phyloP scores from a whole-genome alignment of 2,888 invertebrate genomes.

The Meiosimyza platycephala region DNA sequence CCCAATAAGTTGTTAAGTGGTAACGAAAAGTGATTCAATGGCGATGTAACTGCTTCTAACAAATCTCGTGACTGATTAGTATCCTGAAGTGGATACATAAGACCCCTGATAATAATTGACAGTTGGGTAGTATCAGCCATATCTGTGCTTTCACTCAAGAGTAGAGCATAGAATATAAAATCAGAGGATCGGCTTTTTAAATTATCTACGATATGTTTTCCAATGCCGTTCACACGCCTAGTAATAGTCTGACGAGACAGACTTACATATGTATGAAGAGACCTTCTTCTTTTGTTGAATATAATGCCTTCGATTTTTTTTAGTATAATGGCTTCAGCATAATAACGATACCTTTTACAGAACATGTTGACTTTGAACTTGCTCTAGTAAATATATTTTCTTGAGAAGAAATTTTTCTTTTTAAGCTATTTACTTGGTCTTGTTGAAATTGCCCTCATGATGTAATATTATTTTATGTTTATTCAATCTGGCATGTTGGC shows the following conservation, averaged over 20 bases:
- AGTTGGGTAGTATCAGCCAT: constrained; percentile 9
- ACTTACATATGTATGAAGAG: constrained; percentile 14
- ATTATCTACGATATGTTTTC: neutral
- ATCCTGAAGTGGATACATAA: too few relatives aligned
- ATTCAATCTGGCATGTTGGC: too few relatives aligned
- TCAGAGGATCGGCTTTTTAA: constrained; percentile 12
- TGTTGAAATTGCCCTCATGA: too few relatives aligned
- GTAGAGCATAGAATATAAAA: constrained; percentile 26
- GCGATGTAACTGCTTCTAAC: too few relatives aligned
- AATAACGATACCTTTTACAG: constrained; percentile 18
- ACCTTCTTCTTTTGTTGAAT: constrained; percentile 15
- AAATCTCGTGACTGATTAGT: too few relatives aligned
- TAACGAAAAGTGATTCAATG: too few relatives aligned
- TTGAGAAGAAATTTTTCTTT: constrained; percentile 19
- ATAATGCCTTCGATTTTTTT: constrained; percentile 10
- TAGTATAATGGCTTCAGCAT: too few relatives aligned
- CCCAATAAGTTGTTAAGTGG: too few relatives aligned
- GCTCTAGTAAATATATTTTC: neutral
- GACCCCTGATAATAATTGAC: constrained; percentile 17
- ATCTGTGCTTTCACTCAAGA: constrained; percentile 25
- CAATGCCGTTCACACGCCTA: constrained; percentile 15
- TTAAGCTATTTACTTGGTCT: neutral
- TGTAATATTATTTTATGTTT: too few relatives aligned
- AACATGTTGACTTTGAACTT: neutral
- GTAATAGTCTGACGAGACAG: constrained; percentile 31